phyloP scores from a whole-genome alignment of 2,797 vertebrate species.

The Myotis myotis region DNA sequence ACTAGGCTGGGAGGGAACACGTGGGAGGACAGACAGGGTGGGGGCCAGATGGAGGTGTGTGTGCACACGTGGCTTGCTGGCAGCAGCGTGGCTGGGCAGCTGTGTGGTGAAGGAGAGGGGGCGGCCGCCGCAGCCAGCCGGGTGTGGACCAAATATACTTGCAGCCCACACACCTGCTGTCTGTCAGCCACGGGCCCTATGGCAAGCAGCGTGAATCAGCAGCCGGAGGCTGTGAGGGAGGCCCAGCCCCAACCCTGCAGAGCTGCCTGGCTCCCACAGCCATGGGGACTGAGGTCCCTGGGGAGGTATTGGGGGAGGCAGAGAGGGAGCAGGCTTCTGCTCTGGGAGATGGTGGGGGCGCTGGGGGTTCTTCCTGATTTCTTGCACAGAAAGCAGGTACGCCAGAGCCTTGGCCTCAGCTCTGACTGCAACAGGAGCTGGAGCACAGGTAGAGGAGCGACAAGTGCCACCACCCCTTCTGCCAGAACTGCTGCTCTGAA shows the following conservation, averaged over 20 bases:
- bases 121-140: not conserved
- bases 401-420: not conserved
- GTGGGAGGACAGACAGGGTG: not conserved
- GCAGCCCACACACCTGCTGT: slow-evolving; percentile 70
- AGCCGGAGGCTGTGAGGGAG: not conserved
- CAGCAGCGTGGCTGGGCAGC: not conserved
- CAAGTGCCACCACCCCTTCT: not conserved
- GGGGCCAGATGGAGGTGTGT: not conserved
- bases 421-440: not conserved
- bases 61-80: not conserved
- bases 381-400: not conserved
- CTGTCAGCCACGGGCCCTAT: not conserved
- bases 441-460: not conserved
- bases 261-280: not conserved
- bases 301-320: not conserved
- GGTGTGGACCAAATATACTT: slow-evolving; percentile 22
- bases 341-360: not conserved
- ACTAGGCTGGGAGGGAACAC: not conserved
- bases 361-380: not conserved
- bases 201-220: slow-evolving; percentile 11
- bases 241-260: not conserved
- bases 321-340: not conserved
- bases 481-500: not conserved
- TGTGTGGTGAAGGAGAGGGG: slow-evolving; percentile 49
- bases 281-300: not conserved